Percentiles rank a stretch among this genome's conserved stretches.
These are phyloP conservation scores for Zalophus californianus DNA, from an alignment of 2,797 vertebrate species.

Conservation along the genomic window DNA sequence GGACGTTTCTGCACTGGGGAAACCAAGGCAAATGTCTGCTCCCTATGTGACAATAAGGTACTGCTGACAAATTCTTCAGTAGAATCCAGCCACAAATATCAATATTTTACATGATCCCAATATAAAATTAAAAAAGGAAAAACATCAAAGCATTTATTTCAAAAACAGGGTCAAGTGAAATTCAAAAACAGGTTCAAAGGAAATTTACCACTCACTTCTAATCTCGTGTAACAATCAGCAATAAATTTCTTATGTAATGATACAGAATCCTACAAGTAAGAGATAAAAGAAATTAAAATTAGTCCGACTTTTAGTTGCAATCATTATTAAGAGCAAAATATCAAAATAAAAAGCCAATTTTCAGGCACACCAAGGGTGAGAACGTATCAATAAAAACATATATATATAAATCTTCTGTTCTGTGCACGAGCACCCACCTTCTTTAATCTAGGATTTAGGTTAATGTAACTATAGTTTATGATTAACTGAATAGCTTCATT, in stretches of 20 bases:
- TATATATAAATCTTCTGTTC: neutral
- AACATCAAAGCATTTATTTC: constrained; percentile 2
- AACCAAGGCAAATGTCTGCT: neutral
- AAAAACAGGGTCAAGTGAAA: neutral
- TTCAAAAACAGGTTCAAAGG: constrained; percentile 41
- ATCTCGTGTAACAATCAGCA: constrained; percentile 98
- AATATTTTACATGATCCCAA: neutral
- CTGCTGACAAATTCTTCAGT: neutral
- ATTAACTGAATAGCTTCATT: constrained; percentile 99
- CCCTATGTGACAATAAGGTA: neutral
- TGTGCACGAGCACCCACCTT: constrained; percentile 90
- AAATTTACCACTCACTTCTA: constrained; percentile 92
- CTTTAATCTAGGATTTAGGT: constrained; percentile 98
- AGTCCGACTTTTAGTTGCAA: constrained; percentile 26
- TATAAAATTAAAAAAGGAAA: constrained; percentile 35
- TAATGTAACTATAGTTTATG: constrained; percentile 99
- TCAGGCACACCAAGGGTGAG: neutral
- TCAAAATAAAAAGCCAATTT: constrained; percentile 46
- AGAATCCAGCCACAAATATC: neutral
- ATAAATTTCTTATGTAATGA: constrained; percentile 99
- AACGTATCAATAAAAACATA: constrained; percentile 27
- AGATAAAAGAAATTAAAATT: constrained; percentile 70
- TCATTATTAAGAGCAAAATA: constrained; percentile 55
- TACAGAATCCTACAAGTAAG: constrained; percentile 94
- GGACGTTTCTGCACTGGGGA: neutral